Base-by-base conservation (phyloP, 2,113 vertebrate genomes). In the Cnemophilus loriae region DNA sequence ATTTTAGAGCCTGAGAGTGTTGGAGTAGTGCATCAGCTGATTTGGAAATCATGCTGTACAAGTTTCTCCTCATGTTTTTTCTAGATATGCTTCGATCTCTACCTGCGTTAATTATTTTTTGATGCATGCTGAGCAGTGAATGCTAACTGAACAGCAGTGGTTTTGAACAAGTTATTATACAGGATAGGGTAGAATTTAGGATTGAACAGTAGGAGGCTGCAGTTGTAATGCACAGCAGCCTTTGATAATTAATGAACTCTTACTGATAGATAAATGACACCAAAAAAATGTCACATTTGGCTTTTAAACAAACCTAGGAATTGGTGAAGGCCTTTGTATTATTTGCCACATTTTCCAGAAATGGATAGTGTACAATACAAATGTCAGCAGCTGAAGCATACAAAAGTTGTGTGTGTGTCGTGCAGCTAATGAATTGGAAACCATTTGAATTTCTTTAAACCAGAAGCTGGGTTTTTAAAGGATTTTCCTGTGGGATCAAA, bases 71-170 rank as follows among this genome's bases (percentile, higher is more conserved):
- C 9, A 0, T n/a, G 21, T 11, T 47, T 86, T 74, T 79, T 33
- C n/a, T 37, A 60, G 64, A 64, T 79, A 18, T 37, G 6, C 28
- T 68, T 78, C 9, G 17, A 4, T 87, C 19, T 5, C 32, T 60
- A n/a, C 65, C 68, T 61, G 24, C 6, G 5, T 28, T 23, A 26
- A 33, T 41, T 39, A 7, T 50, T 87, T 74, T 76, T 77, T 44
- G 1, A 21, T 35, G 26, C 1, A 0, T 41, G 12, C 41, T 57
- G 32, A 64, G 24, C 37, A 69, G 4, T 5, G 15, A 76, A 26
- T 44, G 16, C 37, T 60, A 19, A 64, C 17, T 49, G 18, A 46
- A 39, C 32, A 49, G 15, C 0, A 0, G 2, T 56, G 6, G 41
- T 68, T 87, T 89, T 71, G 63, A 89, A 22, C 26, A 49, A 35